phyloP scores from a whole-genome alignment of 2,888 invertebrate genomes.

The Calephelis perditalis region DNA sequence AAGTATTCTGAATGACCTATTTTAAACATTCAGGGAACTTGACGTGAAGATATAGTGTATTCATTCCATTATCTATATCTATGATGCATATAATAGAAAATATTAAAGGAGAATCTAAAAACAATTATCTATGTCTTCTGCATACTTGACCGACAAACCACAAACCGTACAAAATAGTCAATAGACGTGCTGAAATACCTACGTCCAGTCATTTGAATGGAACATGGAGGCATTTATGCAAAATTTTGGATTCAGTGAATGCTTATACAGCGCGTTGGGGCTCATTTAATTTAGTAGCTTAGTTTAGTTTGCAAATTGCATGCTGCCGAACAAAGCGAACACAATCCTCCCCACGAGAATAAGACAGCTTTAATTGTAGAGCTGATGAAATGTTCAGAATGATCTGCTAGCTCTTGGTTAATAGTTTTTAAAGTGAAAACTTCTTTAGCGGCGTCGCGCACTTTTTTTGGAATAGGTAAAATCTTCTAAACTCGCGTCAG shows the following conservation, averaged over 20 bases:
- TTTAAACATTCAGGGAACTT: too few relatives aligned
- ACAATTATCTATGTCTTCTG: not conserved
- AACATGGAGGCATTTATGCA: conserved; percentile 16
- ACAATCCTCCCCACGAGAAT: conserved; percentile 17
- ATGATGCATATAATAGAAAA: not conserved
- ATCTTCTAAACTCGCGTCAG: too few relatives aligned
- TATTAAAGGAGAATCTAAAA: not conserved
- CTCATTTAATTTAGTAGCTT: conserved; percentile 29
- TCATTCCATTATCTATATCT: too few relatives aligned
- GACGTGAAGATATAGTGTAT: too few relatives aligned
- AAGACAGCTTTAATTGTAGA: conserved; percentile 20
- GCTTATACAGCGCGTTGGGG: conserved; percentile 22
- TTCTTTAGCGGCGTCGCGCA: too few relatives aligned
- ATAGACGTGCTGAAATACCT: conserved; percentile 3
- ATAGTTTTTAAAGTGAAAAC: too few relatives aligned
- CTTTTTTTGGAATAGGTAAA: too few relatives aligned
- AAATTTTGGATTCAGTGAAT: conserved; percentile 16
- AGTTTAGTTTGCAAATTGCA: conserved; percentile 30
- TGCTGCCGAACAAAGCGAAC: conserved; percentile 19
- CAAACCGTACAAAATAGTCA: conserved; percentile 11
- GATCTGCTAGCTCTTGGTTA: not conserved
- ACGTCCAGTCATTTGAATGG: conserved; percentile 2
- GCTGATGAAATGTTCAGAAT: conserved; percentile 12
- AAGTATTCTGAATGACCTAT: too few relatives aligned
- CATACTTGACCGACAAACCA: conserved; percentile 9